Conservation (phyloP, 2,888 invertebrate species). For the Pimpla rufipes region DNA sequence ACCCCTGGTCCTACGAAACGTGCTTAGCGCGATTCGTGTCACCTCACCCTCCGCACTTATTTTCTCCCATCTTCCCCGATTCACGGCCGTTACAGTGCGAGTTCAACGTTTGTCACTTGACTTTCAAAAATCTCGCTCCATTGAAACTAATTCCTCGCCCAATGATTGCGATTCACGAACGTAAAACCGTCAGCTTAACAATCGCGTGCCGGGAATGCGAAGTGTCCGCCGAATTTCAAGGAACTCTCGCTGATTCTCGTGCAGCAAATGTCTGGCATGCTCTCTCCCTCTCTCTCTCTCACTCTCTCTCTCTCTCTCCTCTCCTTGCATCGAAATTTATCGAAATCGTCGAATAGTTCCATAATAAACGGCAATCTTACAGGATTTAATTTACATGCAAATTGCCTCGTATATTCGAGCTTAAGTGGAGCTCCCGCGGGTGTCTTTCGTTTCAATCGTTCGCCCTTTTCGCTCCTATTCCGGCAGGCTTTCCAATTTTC, state of each 20-base stretch:
- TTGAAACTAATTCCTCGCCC: background rate
- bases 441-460: background rate
- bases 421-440: constrained; percentile 2
- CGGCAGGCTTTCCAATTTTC: constrained; percentile 28
- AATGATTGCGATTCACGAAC: background rate
- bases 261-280: background rate
- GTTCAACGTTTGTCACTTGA: background rate
- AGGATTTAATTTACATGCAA: constrained; percentile 47
- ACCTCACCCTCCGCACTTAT: constrained; percentile 25
- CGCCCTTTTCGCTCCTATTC: constrained; percentile 5
- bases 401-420: constrained; percentile 21
- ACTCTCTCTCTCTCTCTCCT: background rate
- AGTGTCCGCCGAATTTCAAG: background rate
- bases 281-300: background rate
- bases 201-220: background rate
- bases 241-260: background rate
- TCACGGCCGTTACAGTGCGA: constrained; percentile 13
- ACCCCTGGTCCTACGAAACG: constrained; percentile 51
- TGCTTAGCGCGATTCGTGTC: constrained; percentile 47
- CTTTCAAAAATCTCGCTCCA: background rate
- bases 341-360: constrained; percentile 24
- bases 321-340: constrained; percentile 23
- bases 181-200: background rate
- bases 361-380: constrained; percentile 30
- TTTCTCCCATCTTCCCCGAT: constrained; percentile 44